phyloP scores from a whole-genome alignment of 2,113 vertebrate genomes.

The Phalacrocorax brasilianus region DNA sequence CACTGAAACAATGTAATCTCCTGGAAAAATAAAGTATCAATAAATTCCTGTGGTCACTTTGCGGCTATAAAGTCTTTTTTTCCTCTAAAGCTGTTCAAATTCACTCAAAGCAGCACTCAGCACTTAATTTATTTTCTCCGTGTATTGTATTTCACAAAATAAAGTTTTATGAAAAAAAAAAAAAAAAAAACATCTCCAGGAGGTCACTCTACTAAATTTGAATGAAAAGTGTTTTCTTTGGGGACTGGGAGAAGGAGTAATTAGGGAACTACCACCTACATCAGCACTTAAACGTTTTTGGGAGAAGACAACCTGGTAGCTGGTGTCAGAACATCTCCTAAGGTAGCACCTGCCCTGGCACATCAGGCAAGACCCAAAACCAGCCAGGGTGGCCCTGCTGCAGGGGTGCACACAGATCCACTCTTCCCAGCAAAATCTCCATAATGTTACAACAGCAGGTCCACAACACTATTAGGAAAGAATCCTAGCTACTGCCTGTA shows the following conservation, averaged over 20 bases:
- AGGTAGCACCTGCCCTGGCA: background rate
- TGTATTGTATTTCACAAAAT: slow-evolving; percentile 78
- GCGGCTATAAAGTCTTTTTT: slow-evolving; percentile 53
- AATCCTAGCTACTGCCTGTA: background rate
- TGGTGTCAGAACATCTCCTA: background rate
- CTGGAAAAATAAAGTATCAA: slow-evolving; percentile 60
- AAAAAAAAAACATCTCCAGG: background rate
- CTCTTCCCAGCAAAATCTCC: background rate
- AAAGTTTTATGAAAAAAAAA: slow-evolving; percentile 77
- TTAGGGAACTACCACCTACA: background rate
- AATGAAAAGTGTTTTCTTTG: background rate
- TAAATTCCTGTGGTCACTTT: slow-evolving; percentile 77
- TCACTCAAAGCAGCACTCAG: slow-evolving; percentile 35
- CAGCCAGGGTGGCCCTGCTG: background rate
- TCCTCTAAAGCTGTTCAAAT: background rate
- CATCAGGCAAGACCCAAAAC: background rate
- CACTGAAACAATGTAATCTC: slow-evolving; percentile 38
- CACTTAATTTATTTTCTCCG: slow-evolving; percentile 78
- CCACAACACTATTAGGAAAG: background rate
- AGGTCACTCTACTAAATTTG: background rate
- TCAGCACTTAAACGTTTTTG: background rate
- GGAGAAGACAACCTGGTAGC: background rate
- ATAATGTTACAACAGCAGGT: background rate
- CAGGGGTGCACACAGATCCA: rapidly evolving
- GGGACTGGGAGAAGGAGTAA: background rate